Base-by-base conservation (phyloP, 1,140 invertebrate genomes). In the Panagrolaimus sp. region DNA sequence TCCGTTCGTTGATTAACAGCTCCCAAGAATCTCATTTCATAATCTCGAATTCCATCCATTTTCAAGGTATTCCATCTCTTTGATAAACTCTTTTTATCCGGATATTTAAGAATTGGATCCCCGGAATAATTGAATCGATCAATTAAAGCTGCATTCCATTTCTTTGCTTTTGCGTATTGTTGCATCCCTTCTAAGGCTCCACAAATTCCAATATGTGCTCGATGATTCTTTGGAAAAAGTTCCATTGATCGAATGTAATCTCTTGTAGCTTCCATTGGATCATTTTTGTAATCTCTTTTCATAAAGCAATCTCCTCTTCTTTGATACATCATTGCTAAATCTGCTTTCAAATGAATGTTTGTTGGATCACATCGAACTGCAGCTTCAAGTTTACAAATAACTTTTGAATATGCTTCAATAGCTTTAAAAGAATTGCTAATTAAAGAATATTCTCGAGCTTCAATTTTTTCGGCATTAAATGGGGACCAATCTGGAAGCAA, bases 1-100 rank as follows among this genome's bases (percentile, higher is more conserved):
- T 73, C 72, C 8, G 72, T 73, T 47, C 73, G 74, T 21, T 68
- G 55, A 45, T 73, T 73, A 12, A 65, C 45, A 24, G 67, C 63
- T 17, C 72, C 72, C 14, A 43, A 47, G 52, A 63, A 73, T 44
- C 72, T 45, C 2, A 67, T 45, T 17, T 48, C 9, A 44, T 67
- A 73, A 48, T 73, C 71, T 8, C 72, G 55, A 32, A 55, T 26
- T 2, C 46, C 24, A 12, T 45, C n/a, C 24, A 21, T 63, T 45
- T 66, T 47, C n/a, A 44, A 47, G 10, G 43, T 44, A 26, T 45
- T 47, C 72, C 72, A 73, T 12, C 52, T 12, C 8, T 58, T 58
- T 28, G 52, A 12, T 21, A 58, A 24, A 21, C 28, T 58, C 21
- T 28, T 58, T 12, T n/a, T 58, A 0, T 12, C 28, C 15, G 52